phyloP scores from a whole-genome alignment of 2,888 invertebrate genomes.

The Tetanocera ferruginea region DNA sequence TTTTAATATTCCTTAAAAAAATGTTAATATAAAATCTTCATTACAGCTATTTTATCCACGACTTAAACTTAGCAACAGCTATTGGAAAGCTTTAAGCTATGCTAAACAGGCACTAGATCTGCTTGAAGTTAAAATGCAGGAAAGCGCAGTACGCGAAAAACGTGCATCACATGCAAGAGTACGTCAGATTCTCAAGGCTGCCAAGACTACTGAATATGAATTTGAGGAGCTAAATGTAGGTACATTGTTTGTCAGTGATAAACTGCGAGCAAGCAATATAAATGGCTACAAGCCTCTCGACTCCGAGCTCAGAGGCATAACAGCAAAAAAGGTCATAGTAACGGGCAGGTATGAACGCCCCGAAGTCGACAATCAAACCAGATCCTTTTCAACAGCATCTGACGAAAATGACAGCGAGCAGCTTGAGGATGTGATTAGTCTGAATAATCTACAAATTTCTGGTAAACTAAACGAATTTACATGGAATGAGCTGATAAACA shows the following conservation, averaged over 20 bases:
- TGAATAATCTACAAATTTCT: conserved; percentile 68
- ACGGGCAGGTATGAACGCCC: conserved; percentile 46
- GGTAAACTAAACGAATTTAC: conserved; percentile 72
- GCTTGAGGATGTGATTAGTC: conserved; percentile 57
- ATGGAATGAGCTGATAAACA: conserved; percentile 69
- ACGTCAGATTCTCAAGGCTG: background rate
- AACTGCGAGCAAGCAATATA: conserved; percentile 53
- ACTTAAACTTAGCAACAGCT: conserved; percentile 55
- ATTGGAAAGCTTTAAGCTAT: conserved; percentile 63
- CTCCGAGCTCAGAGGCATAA: conserved; percentile 58
- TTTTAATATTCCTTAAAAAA: background rate
- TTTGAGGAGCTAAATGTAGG: conserved; percentile 58
- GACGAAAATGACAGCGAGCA: conserved; percentile 24
- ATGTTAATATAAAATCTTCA: background rate
- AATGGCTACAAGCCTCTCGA: conserved; percentile 55
- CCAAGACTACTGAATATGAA: conserved; percentile 47
- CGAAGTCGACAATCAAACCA: conserved; percentile 12
- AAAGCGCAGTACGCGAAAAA: conserved; percentile 37
- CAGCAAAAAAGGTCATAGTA: conserved; percentile 56
- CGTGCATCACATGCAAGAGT: conserved; percentile 37
- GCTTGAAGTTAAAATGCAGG: conserved; percentile 50
- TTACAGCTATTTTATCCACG: conserved; percentile 54
- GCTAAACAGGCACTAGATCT: conserved; percentile 60
- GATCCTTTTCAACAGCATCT: conserved; percentile 9
- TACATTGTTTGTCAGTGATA: conserved; percentile 57